Evolutionary conservation across 1,140 invertebrate genomes (phyloP).

Genomic region (Drosophila quadrilineata): DNA sequence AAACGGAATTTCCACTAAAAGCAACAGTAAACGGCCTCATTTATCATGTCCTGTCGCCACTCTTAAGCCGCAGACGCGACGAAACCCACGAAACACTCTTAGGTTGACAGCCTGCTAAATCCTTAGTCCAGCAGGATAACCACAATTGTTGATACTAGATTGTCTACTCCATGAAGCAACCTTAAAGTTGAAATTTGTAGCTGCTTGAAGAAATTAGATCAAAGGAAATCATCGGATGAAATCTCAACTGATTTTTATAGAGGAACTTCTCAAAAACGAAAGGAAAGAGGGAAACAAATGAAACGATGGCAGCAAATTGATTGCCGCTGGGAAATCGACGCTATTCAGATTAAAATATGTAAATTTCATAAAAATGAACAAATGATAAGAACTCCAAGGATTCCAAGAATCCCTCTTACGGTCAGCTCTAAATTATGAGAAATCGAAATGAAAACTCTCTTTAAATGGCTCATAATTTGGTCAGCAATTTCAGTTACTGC

Average conservation of each 20-base stretch:
- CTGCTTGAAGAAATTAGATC: conserved; percentile 1
- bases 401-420: background rate
- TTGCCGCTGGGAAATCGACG: conserved; percentile 38
- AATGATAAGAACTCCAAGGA: background rate
- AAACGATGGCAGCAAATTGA: conserved; percentile 19
- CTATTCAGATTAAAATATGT: conserved; percentile 34
- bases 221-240: conserved; percentile 13
- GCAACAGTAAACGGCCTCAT: too few species aligned
- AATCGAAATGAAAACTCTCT: conserved; percentile 1
- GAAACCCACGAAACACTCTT: too few species aligned
- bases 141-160: too few species aligned
- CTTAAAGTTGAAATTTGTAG: too few species aligned
- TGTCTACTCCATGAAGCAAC: too few species aligned
- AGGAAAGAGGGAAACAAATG: conserved; percentile 1
- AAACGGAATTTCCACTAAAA: too few species aligned
- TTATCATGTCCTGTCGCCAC: too few species aligned
- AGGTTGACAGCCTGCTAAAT: too few species aligned
- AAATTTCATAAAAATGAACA: conserved; percentile 26
- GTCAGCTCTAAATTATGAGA: conserved; percentile 13
- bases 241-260: conserved; percentile 17
- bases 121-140: too few species aligned
- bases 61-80: too few species aligned
- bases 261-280: background rate
- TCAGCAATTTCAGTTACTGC: conserved; percentile 6
- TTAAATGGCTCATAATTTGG: conserved; percentile 9